A percentile compares a stretch with the other conserved stretches of the same genome.
These are phyloP conservation scores for Harpagus bidentatus DNA, from an alignment of 2,113 vertebrate species.

Conservation along the genomic window DNA sequence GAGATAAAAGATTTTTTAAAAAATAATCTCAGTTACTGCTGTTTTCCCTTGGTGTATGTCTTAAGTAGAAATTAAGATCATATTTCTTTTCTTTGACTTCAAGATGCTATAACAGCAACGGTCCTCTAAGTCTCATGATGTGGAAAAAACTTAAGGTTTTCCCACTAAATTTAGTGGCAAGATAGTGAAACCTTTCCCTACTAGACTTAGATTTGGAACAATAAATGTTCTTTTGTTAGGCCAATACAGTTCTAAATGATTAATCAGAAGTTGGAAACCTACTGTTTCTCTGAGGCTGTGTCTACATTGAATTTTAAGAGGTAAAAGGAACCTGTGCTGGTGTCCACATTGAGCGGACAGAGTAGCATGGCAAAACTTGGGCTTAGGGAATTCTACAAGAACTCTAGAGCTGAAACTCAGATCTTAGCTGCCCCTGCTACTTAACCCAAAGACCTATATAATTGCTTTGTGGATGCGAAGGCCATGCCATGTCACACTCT, in stretches of 20 bases:
- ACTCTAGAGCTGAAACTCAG: not conserved
- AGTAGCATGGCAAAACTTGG: not conserved
- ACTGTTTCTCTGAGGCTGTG: not conserved
- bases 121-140: not conserved
- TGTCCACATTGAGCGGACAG: not conserved
- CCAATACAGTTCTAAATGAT: not conserved
- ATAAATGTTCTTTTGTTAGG: not conserved
- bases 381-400: not conserved
- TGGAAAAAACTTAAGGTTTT: not conserved
- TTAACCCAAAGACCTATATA: not conserved
- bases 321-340: accelerated
- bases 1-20: accelerated
- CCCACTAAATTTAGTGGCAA: not conserved
- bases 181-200: not conserved
- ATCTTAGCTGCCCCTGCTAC: not conserved
- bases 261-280: not conserved
- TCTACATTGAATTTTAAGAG: not conserved
- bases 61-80: not conserved
- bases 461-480: not conserved
- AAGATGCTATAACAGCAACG: not conserved
- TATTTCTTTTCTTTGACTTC: not conserved
- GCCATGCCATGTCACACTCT: accelerated
- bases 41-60: not conserved
- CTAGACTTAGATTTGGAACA: not conserved
- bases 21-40: not conserved